Percentiles rank a stretch among this genome's conserved stretches.
phyloP scores from a whole-genome alignment of 2,113 vertebrate species.

The Acrocephalus arundinaceus region DNA sequence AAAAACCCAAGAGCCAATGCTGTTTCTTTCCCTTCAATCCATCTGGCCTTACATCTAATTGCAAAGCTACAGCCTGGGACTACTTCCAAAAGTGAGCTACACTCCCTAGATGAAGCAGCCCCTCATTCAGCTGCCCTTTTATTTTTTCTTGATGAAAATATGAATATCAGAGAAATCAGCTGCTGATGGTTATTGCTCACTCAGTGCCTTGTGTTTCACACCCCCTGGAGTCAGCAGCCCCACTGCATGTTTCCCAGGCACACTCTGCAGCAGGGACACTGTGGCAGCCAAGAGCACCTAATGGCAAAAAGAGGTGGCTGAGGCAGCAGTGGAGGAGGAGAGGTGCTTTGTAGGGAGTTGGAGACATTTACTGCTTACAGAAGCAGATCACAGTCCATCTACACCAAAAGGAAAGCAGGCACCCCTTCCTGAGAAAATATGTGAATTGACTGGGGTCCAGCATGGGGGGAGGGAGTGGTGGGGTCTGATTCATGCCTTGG shows the following conservation, averaged over 20 bases:
- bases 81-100: not conserved
- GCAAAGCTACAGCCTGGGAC: not conserved
- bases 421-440: slow-evolving; percentile 49
- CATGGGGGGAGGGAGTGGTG: not conserved
- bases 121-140: slow-evolving; percentile 1
- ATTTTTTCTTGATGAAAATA: slow-evolving; percentile 3
- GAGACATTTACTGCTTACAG: slow-evolving; percentile 40
- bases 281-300: not conserved
- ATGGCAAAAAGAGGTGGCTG: not conserved
- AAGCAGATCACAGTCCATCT: slow-evolving; percentile 34
- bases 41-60: not conserved
- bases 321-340: not conserved
- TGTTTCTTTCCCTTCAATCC: not conserved
- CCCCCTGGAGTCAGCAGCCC: not conserved
- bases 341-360: not conserved
- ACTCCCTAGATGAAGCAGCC: not conserved
- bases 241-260: rapidly evolving
- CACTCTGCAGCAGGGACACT: not conserved
- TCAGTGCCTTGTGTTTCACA: not conserved
- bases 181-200: not conserved
- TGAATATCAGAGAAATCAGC: not conserved
- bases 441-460: slow-evolving; percentile 15
- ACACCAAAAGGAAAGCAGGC: slow-evolving; percentile 1
- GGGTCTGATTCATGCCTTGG: slow-evolving; percentile 45
- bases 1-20: not conserved